phyloP scores from a whole-genome alignment of 2,888 invertebrate genomes.

The Ophion ellenae region DNA sequence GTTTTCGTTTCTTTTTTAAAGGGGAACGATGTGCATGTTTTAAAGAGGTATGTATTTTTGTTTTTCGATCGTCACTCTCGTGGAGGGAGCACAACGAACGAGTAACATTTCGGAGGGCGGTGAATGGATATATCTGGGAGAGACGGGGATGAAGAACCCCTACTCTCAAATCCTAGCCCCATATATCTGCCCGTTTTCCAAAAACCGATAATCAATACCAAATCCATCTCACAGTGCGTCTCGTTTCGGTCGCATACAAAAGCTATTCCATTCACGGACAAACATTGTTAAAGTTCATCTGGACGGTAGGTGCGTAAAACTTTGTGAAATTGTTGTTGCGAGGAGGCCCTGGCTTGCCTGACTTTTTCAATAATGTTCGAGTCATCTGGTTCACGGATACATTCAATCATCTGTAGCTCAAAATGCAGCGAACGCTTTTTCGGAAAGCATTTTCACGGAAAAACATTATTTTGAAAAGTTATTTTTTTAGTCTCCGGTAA shows the following conservation, averaged over 20 bases:
- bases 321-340: neutral
- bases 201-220: slow-evolving; percentile 69
- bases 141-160: slow-evolving; percentile 37
- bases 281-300: neutral
- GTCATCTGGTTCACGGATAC: no score
- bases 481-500: no score
- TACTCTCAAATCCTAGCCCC: slow-evolving; percentile 33
- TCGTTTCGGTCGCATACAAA: slow-evolving; percentile 3
- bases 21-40: neutral
- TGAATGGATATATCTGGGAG: slow-evolving; percentile 31
- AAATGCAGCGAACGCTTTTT: neutral
- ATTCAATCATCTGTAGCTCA: neutral
- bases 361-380: no score
- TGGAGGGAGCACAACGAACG: neutral
- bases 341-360: neutral
- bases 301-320: neutral
- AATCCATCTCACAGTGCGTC: slow-evolving; percentile 57
- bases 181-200: slow-evolving; percentile 60
- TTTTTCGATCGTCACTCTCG: neutral
- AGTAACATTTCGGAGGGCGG: slow-evolving; percentile 9
- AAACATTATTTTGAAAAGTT: no score
- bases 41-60: neutral
- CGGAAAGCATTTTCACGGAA: neutral
- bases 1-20: neutral
- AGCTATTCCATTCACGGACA: neutral